Evolutionary conservation across 1,140 invertebrate species (phyloP), one percentile per base, ranked within the genome.

Genomic region (Diorhabda elongata): DNA sequence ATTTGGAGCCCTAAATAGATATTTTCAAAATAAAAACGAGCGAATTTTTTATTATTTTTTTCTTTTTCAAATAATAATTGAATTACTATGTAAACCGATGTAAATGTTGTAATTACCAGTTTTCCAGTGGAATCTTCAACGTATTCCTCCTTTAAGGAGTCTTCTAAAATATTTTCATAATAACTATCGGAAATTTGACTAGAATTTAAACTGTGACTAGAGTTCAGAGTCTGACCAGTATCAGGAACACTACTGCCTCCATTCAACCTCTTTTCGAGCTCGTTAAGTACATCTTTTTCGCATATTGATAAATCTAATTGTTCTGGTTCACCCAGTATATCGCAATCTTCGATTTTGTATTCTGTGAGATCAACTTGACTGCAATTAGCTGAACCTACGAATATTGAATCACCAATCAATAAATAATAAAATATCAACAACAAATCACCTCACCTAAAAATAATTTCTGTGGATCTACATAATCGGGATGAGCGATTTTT

Each of bases 401-500:
- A 57, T 2, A n/a, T 8, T 6, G n/a, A 52, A 3, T 8, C n/a
- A 52, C n/a, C 6, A 52, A 52, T 52, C 47, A 52, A 52, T 52
- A 6, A 2, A 52, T 52, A 52, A 52, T 52, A 52, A 52, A 5
- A 52, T 52, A 52, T 52, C 5, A 52, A 6, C 45, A 52, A 9
- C 45, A 52, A 52, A 9, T 52, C 8, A 52, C 6, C 47, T 3
- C n/a, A 52, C 47, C 47, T 43, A 61, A 42, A 59, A 73, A 66
- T 7, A 80, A 69, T 68, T 78, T 79, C 44, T 79, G 77, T 2
- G 92, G 92, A 81, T 95, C 91, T 0, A 90, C 91, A 76, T 95
- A 95, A 74, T 95, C 93, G 0, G 92, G 91, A 76, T 93, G 89
- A 5, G 93, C 93, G 77, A 96, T 93, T 66, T 93, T 87, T 44